These are phyloP conservation scores for Drosophila prostipennis DNA, from an alignment of 2,888 invertebrate species.

Conservation along the genomic window DNA sequence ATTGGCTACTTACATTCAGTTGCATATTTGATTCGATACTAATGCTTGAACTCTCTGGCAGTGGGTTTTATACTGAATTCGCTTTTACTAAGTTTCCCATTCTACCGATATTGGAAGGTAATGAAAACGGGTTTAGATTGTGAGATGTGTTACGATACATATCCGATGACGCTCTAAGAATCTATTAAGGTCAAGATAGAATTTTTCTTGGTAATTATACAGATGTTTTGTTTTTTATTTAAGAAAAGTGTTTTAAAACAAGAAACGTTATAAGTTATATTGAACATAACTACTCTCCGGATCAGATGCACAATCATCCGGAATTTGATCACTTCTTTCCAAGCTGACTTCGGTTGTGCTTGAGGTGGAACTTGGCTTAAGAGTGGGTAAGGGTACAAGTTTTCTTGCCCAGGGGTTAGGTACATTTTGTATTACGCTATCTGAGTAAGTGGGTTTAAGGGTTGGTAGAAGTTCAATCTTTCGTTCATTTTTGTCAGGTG, in stretches of 20 bases:
- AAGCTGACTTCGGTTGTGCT: no score
- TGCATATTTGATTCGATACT: constrained; percentile 19
- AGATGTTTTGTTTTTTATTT: neutral
- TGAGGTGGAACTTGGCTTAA: neutral
- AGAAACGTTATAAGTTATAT: no score
- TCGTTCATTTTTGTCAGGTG: no score
- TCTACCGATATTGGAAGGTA: no score
- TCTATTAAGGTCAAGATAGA: neutral
- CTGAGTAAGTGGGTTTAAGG: no score
- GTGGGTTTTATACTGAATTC: constrained; percentile 9
- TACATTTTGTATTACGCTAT: no score
- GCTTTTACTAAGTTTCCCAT: neutral
- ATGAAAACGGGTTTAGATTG: constrained; percentile 8
- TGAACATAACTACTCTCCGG: no score
- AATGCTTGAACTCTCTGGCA: neutral
- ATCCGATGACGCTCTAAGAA: neutral
- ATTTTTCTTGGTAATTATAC: neutral
- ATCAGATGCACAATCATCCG: no score
- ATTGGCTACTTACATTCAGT: constrained; percentile 11
- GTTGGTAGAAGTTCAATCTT: no score
- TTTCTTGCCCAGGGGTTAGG: neutral
- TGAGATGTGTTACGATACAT: neutral
- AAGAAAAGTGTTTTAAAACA: no score
- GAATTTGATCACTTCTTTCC: no score
- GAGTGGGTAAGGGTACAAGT: neutral